Base-by-base conservation (phyloP, 2,113 vertebrate genomes). In the Otus sunia region DNA sequence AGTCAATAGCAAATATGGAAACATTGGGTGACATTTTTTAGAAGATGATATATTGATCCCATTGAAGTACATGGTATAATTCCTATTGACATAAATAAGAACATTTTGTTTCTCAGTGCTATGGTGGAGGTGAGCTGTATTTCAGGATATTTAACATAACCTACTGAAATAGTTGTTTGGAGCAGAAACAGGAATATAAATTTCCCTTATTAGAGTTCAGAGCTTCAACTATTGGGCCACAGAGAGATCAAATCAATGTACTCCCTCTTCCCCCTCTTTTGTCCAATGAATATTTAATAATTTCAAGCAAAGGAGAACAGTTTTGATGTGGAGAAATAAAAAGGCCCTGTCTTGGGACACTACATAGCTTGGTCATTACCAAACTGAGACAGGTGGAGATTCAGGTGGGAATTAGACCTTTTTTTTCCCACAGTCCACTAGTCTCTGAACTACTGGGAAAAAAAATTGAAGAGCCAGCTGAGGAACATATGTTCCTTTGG, bases 191-290 rank as follows among this genome's bases (percentile, higher is more conserved):
- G 22, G 23, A 84, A 74, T 58, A 15, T 9, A 41, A 4, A 68
- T 95, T 92, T 78, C 14, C 10, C 26, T 30, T 79, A 13, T 26
- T 47, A 43, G 30, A 64, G 4, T 55, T 90, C 49, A 60, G 30
- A 72, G 14, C 6, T 17, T 41, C 52, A 88, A 47, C 15, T 79
- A 43, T 25, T 59, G 29, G 43, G 9, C 19, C 20, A 88, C 30
- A 59, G 14, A 71, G 11, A 73, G 20, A 52, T 50, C 3, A 88
- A 45, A 90, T 22, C 27, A 49, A n/a, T 26, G 18, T 11, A 32
- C 3, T 59, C 5, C 11, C 5, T 77, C 52, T 74, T 75, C 5
- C 4, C 6, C 6, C 1, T n/a, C 39, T 80, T 82, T 4, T 0
- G 23, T 21, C 27, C 0, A 18, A 45, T 10, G 12, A 91, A 50